These are phyloP conservation scores for Pocillopora meandrina DNA, from an alignment of 92 coral and sea anemone species.

Conservation along the genomic window DNA sequence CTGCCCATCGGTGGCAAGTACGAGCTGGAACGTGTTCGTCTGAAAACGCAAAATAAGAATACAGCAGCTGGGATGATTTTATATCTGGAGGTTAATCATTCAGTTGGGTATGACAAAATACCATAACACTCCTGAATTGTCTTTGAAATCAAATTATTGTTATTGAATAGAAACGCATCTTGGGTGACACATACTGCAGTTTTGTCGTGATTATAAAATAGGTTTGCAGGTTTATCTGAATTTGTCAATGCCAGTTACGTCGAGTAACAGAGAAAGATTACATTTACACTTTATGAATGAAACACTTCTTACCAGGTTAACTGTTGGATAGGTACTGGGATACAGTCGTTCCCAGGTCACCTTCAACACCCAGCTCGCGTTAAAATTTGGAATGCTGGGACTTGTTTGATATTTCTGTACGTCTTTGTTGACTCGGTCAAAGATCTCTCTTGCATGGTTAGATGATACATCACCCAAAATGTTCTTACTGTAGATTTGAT, in stretches of 20 bases:
- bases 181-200: no score
- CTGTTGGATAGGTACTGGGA: neutral
- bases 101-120: neutral
- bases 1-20: conserved; percentile 57
- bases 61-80: no score
- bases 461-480: neutral
- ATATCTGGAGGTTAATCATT: neutral
- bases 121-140: neutral
- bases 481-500: conserved; percentile 38
- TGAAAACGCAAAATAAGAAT: neutral
- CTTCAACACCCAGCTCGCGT: conserved; percentile 52
- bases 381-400: conserved; percentile 45
- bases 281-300: neutral
- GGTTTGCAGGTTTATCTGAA: no score
- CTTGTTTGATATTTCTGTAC: conserved; percentile 49
- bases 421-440: conserved; percentile 55
- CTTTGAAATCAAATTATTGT: no score
- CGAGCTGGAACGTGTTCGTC: conserved; percentile 69
- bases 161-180: no score
- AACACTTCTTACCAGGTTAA: neutral
- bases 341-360: conserved; percentile 67
- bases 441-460: conserved; percentile 9
- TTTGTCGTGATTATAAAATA: no score
- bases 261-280: no score
- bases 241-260: no score